phyloP scores from a whole-genome alignment of 2,797 vertebrate genomes.

The Pogonophryne albipinna region DNA sequence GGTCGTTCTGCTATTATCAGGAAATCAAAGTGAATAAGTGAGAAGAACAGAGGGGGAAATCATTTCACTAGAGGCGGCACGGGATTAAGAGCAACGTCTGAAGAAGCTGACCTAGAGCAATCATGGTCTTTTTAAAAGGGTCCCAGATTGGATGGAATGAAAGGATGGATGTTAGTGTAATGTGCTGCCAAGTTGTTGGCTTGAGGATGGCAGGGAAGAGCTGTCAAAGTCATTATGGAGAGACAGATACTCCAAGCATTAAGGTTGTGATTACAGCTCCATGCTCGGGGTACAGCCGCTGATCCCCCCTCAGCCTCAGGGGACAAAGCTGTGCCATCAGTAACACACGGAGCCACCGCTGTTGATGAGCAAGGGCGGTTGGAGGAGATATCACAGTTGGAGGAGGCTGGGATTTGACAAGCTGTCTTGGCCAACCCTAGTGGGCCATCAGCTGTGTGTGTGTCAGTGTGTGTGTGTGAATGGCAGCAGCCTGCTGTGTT shows the following conservation, averaged over 20 bases:
- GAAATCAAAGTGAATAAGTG: slow-evolving; percentile 43
- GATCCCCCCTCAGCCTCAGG: slow-evolving; percentile 7
- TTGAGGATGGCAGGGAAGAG: not conserved
- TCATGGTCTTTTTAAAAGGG: slow-evolving; percentile 11
- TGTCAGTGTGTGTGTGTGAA: slow-evolving; percentile 9
- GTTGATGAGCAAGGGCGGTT: slow-evolving; percentile 28
- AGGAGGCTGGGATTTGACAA: slow-evolving; percentile 24
- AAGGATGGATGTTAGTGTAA: slow-evolving; percentile 4
- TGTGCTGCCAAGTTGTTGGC: slow-evolving; percentile 2
- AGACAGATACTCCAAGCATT: not conserved
- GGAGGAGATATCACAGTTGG: slow-evolving; percentile 31
- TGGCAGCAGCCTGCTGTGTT: slow-evolving; percentile 27
- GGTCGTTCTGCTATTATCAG: slow-evolving; percentile 66
- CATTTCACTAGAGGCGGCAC: slow-evolving; percentile 61
- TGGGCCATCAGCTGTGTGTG: slow-evolving; percentile 20
- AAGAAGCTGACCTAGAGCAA: not conserved
- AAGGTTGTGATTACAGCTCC: slow-evolving; percentile 16
- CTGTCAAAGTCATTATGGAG: slow-evolving; percentile 1
- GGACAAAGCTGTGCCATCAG: slow-evolving; percentile 4
- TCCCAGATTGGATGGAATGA: slow-evolving; percentile 17
- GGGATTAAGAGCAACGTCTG: slow-evolving; percentile 57
- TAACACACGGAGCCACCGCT: slow-evolving; percentile 1
- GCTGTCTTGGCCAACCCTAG: slow-evolving; percentile 28
- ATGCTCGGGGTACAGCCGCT: not conserved
- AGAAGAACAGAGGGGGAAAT: slow-evolving; percentile 38